These are phyloP conservation scores for Porites lobata DNA, from an alignment of 92 coral and sea anemone genomes.

Conservation along the genomic window DNA sequence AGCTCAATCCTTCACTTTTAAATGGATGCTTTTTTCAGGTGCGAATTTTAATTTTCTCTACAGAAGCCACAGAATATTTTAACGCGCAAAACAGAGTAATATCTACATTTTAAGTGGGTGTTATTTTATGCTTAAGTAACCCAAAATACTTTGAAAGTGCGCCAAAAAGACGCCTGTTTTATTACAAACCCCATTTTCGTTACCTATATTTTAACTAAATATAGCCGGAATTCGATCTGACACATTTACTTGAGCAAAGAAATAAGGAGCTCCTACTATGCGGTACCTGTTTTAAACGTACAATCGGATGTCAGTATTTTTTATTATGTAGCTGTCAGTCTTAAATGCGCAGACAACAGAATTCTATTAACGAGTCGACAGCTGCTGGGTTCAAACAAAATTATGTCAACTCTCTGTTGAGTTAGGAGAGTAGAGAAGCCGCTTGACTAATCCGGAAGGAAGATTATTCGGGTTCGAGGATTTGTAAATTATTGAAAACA, in stretches of 20 bases:
- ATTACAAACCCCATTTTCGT: not conserved
- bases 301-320: slow-evolving; percentile 22
- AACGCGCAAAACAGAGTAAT: not conserved
- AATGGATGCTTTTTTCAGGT: slow-evolving; percentile 12
- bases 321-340: slow-evolving; percentile 25
- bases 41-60: slow-evolving; percentile 1
- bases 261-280: not conserved
- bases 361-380: slow-evolving; percentile 5
- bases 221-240: not conserved
- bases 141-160: not conserved
- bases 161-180: too few species aligned
- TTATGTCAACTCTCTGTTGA: slow-evolving; percentile 3
- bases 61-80: not conserved
- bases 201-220: not conserved
- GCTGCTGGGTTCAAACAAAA: slow-evolving; percentile 13
- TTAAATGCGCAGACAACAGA: slow-evolving; percentile 12
- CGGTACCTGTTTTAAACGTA: slow-evolving; percentile 20
- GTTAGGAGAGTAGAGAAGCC: not conserved
- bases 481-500: slow-evolving; percentile 2
- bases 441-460: slow-evolving; percentile 31
- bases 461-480: not conserved
- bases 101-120: too few species aligned
- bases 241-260: not conserved
- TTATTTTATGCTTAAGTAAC: too few species aligned
- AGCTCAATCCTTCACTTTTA: slow-evolving; percentile 3